These are phyloP conservation scores for Jordanella pulchra DNA, from an alignment of 2,797 vertebrate genomes.

Conservation along the genomic window DNA sequence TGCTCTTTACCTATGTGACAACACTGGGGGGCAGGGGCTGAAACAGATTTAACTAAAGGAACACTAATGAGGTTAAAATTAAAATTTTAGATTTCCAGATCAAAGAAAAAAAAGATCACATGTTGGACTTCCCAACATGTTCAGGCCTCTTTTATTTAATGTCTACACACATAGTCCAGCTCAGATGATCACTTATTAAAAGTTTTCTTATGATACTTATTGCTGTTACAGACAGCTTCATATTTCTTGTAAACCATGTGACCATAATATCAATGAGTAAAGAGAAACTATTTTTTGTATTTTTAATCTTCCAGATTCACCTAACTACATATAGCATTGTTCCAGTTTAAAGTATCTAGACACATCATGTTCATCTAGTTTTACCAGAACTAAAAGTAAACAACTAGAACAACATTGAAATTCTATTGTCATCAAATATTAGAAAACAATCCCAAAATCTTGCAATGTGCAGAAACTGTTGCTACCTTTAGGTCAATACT, in stretches of 20 bases:
- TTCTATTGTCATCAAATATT: neutral
- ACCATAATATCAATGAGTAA: too few species aligned
- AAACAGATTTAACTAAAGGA: slow-evolving; percentile 24
- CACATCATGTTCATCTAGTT: neutral
- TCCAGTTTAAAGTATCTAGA: too few species aligned
- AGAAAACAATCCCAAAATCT: neutral
- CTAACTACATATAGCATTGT: too few species aligned
- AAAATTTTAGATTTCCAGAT: neutral
- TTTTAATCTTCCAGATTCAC: too few species aligned
- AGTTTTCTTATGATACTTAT: neutral
- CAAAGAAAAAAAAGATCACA: neutral
- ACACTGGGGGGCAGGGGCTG: slow-evolving; percentile 39
- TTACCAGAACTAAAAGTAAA: neutral
- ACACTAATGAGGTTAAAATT: neutral
- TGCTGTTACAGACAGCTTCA: neutral
- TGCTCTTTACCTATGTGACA: slow-evolving; percentile 22
- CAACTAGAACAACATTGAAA: neutral
- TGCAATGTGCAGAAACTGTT: neutral
- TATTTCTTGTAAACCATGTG: neutral
- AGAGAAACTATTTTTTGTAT: too few species aligned
- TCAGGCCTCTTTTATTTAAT: neutral
- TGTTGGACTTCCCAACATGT: neutral
- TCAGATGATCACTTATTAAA: neutral
- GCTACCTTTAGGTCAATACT: neutral
- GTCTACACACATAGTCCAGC: neutral